Evolutionary conservation across 2,888 invertebrate species (phyloP).

Genomic region (Amorpha juglandis): DNA sequence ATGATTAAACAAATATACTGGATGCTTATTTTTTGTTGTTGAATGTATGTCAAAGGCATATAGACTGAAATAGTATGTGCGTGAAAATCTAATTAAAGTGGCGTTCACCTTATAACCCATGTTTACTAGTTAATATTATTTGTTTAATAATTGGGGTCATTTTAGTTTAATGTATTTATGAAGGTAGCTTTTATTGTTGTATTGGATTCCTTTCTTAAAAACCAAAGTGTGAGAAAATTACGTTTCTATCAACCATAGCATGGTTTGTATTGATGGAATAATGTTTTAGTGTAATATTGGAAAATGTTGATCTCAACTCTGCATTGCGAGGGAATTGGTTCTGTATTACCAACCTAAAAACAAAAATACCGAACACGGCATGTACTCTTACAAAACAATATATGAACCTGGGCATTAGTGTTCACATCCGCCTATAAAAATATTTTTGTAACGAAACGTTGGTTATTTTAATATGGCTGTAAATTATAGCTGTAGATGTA

Average conservation of each 20-base stretch:
- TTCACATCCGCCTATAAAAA: constrained; percentile 62
- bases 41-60: neutral
- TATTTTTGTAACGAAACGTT: constrained; percentile 57
- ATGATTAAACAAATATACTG: neutral
- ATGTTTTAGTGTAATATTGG: neutral
- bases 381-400: constrained; percentile 13
- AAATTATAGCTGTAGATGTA: constrained; percentile 43
- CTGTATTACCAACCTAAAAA: neutral
- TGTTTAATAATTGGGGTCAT: neutral
- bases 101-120: too few relatives aligned
- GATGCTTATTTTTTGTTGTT: neutral
- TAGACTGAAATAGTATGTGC: neutral
- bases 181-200: neutral
- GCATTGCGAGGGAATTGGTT: constrained; percentile 4
- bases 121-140: too few relatives aligned
- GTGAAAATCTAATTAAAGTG: neutral
- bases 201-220: neutral
- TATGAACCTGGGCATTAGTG: constrained; percentile 50
- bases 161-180: constrained; percentile 6
- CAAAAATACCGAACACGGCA: neutral
- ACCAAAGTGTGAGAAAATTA: constrained; percentile 10
- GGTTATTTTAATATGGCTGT: constrained; percentile 40
- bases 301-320: constrained; percentile 11
- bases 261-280: neutral
- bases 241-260: neutral